Evolutionary conservation across 2,888 invertebrate genomes (phyloP).

Genomic region (Eurytoma adleriae): DNA sequence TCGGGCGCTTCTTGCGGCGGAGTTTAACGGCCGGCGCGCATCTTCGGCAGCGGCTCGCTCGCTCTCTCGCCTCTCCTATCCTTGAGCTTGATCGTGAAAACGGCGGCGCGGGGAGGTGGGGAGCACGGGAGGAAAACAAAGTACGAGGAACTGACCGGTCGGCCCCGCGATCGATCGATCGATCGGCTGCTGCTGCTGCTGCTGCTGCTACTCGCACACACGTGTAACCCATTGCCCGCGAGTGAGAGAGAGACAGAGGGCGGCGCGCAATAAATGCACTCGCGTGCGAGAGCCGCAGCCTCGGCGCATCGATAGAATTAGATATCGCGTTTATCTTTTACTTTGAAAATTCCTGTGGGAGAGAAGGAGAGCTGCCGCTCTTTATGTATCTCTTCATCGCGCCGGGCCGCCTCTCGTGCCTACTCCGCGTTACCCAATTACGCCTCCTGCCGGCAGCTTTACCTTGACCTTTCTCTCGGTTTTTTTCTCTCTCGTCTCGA

Average conservation of each 20-base stretch:
- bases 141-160: slow-evolving; percentile 14
- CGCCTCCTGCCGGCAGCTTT: not conserved
- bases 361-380: not conserved
- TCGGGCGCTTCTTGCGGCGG: not conserved
- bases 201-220: too few relatives aligned
- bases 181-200: slow-evolving; percentile 18
- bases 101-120: slow-evolving; percentile 34
- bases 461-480: slow-evolving; percentile 6
- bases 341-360: slow-evolving; percentile 41
- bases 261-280: slow-evolving; percentile 42
- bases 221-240: not conserved
- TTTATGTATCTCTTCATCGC: slow-evolving; percentile 44
- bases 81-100: slow-evolving; percentile 68
- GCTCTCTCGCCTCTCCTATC: slow-evolving; percentile 48
- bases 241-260: not conserved
- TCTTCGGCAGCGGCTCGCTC: not conserved
- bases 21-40: slow-evolving; percentile 18
- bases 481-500: not conserved
- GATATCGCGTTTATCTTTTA: slow-evolving; percentile 56
- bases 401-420: not conserved
- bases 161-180: slow-evolving; percentile 46
- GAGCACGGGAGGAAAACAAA: slow-evolving; percentile 4
- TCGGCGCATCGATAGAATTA: slow-evolving; percentile 49
- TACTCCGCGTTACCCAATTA: slow-evolving; percentile 35
- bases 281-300: slow-evolving; percentile 33